Evolutionary conservation across 2,797 vertebrate species (phyloP), one percentile per base, ranked within the genome.

Genomic region (Eulemur albifrons): DNA sequence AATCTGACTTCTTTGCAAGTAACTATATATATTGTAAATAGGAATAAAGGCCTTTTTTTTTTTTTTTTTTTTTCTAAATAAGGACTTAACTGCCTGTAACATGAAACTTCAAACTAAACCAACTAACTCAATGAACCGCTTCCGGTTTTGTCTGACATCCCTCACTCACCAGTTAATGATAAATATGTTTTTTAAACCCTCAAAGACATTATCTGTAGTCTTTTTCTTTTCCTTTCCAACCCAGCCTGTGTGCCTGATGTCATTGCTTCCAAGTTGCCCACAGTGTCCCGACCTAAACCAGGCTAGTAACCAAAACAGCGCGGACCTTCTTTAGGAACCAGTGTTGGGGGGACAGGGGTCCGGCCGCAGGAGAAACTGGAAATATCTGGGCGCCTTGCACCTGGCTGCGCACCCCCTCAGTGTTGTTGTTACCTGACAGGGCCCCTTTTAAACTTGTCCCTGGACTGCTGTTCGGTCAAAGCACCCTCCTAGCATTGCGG

Each of bases 11-110:
- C 98, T 98, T 98, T 97, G 95, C 98, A 98, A 99, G 97, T 95
- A 98, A 98, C 97, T 99, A 99, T 99, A 98, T 98, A 99, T 99
- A 99, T 98, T 99, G 99, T 99, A 99, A 99, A 99, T 99, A 99
- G 76, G 83, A 98, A 97, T 98, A 99, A 99, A 95, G 98, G 99
- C 99, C 99, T 99, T 99, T 99, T 99, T 99, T 99, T 99, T 54
- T 50, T 54, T 50, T 50, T 21, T 8, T 54, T 21, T 52, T 23
- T 43, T 43, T 10, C 99, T 98, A 99, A 98, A 99, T 98, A 98
- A 98, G 97, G 98, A 99, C 98, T 98, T 98, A 98, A 98, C 97
- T 98, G 99, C 99, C 98, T 99, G 99, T 99, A 99, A 99, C 98
- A 98, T 99, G 99, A 99, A 99, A 99, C 98, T 99, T 98, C 98